Base-by-base conservation (phyloP, 2,113 vertebrate species). In the Dipodomys merriami region DNA sequence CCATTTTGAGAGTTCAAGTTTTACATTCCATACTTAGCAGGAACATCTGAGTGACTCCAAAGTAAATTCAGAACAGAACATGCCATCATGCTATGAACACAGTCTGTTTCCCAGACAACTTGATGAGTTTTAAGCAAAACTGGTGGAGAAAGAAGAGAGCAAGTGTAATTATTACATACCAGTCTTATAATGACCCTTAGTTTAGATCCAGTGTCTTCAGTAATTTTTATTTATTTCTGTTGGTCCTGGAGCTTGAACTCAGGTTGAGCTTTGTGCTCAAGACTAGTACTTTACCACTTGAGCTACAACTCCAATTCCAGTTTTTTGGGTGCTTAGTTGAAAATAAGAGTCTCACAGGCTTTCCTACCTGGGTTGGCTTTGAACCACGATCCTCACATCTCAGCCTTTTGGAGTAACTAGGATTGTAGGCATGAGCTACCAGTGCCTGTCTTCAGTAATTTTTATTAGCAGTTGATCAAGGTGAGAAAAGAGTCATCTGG, bases 1-100 rank as follows among this genome's bases (percentile, higher is more conserved):
- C 88, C 74, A 46, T 94, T 94, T 93, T 79, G 69, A 96, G 83
- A 81, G 83, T 80, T 85, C 33, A 90, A 49, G 46, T 92, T 94
- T 95, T 79, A 49, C 7, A 4, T 91, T 85, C 84, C 39, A 39
- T 39, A 39, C 13, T 87, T 27, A 20, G 60, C 88, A 76, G 71
- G 67, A 74, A 8, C 23, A 29, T 90, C 73, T 80, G 25, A 92
- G 92, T 60, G 76, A 64, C 72, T 83, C 60, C 44, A 62, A 27
- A 93, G 83, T 39, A 33, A 81, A 74, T 23, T 27, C 35, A 68
- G 93, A 78, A 18, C 64, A 92, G 91, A 53, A 33, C 6, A 15
- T 67, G 2, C 39, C 35, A 1, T 93, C 73, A 22, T 91, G 86
- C 83, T 84, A 49, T 57, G 67, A 84, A 83, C 39, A 33, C 39